Conservation (phyloP, 2,113 vertebrate species). For the Sapajus apella region DNA sequence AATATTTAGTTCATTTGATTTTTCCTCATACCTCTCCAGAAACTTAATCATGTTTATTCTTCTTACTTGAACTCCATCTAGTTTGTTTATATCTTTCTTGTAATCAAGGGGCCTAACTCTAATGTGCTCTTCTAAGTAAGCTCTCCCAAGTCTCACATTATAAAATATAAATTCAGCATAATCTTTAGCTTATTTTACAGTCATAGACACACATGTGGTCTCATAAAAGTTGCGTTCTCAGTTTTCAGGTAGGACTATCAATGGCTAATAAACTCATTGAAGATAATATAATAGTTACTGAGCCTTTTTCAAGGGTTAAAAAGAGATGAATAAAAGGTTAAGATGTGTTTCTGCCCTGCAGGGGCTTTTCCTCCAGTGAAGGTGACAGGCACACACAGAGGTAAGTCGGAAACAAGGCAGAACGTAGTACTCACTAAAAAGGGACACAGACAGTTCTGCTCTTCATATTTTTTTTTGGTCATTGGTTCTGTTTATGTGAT, state of each 20-base stretch:
- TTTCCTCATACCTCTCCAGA: neutral
- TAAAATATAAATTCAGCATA: neutral
- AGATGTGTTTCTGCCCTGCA: neutral
- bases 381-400: neutral
- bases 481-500: too few species aligned
- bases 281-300: neutral
- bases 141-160: neutral
- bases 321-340: neutral
- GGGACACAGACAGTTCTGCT: neutral
- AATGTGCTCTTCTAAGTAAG: neutral
- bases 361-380: neutral
- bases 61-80: slow-evolving; percentile 9
- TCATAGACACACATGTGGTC: neutral
- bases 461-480: too few species aligned
- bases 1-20: slow-evolving; percentile 45
- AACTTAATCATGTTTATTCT: slow-evolving; percentile 56
- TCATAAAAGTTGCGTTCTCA: neutral
- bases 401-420: neutral
- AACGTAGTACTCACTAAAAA: slow-evolving; percentile 29
- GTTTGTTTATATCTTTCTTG: slow-evolving; percentile 47
- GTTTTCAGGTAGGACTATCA: neutral
- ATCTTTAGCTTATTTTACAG: neutral
- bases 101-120: neutral
- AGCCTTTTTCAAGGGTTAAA: neutral
- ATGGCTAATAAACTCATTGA: slow-evolving; percentile 3